Evolutionary conservation across 2,113 vertebrate genomes (phyloP).

Genomic region (Lagenorhynchus albirostris): DNA sequence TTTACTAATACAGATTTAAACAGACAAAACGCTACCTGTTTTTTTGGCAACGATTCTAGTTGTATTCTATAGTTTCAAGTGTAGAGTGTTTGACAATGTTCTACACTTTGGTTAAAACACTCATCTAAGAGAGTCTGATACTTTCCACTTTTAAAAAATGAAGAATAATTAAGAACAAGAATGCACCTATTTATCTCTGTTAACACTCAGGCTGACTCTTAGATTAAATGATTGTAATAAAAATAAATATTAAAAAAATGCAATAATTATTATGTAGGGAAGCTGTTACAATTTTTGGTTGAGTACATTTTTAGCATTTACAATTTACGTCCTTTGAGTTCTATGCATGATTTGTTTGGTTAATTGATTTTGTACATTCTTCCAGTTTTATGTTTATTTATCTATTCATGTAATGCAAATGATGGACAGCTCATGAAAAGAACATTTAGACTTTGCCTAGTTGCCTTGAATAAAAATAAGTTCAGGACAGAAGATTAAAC

Average conservation of each 20-base stretch:
- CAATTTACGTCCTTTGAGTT: constrained; percentile 49
- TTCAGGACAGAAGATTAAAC: neutral
- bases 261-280: constrained; percentile 62
- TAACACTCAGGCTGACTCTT: constrained; percentile 44
- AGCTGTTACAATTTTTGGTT: constrained; percentile 54
- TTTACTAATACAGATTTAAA: neutral
- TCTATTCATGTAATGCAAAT: constrained; percentile 71
- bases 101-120: neutral
- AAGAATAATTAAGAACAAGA: constrained; percentile 46
- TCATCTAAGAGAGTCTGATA: constrained; percentile 40
- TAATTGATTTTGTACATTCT: constrained; percentile 79
- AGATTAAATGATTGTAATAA: constrained; percentile 53
- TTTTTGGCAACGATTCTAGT: neutral
- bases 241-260: neutral
- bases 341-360: constrained; percentile 64
- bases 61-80: constrained; percentile 22
- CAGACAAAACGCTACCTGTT: neutral
- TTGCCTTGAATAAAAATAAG: constrained; percentile 32
- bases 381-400: constrained; percentile 72
- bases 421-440: constrained; percentile 51
- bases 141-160: constrained; percentile 68
- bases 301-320: constrained; percentile 50
- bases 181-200: constrained; percentile 61
- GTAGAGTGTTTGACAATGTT: constrained; percentile 31
- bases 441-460: neutral